Evolutionary conservation across 2,797 vertebrate species (phyloP).

Genomic region (Carapus acus): DNA sequence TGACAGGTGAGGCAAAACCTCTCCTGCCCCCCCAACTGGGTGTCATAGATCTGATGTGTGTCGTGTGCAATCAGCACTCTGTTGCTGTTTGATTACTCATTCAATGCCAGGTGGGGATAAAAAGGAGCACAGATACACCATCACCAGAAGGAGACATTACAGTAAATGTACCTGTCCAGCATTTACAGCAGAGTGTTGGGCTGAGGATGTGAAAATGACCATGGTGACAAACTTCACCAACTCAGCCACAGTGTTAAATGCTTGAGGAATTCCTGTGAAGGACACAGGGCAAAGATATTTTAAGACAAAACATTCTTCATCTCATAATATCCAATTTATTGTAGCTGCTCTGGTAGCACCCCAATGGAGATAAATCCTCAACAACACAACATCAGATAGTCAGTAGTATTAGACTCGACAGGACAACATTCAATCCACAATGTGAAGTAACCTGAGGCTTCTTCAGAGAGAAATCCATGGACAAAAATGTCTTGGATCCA

Average conservation of each 20-base stretch:
- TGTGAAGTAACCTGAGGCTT: conserved; percentile 32
- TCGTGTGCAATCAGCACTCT: too few relatives aligned
- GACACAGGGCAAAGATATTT: background rate
- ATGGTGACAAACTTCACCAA: conserved; percentile 60
- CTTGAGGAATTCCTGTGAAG: conserved; percentile 47
- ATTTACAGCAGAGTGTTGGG: conserved; percentile 57
- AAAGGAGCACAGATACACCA: too few relatives aligned
- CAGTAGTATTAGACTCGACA: too few relatives aligned
- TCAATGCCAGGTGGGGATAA: background rate
- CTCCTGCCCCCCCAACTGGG: too few relatives aligned
- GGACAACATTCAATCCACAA: too few relatives aligned
- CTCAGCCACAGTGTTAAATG: conserved; percentile 30
- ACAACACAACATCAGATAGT: too few relatives aligned
- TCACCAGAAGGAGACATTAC: background rate
- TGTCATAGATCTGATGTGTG: too few relatives aligned
- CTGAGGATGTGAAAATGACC: conserved; percentile 58
- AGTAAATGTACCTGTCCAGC: conserved; percentile 50
- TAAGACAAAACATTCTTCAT: background rate
- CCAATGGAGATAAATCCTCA: too few relatives aligned
- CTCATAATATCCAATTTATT: too few relatives aligned
- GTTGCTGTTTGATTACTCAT: too few relatives aligned
- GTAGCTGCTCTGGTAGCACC: too few relatives aligned
- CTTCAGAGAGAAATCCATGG: conserved; percentile 46
- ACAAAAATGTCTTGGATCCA: conserved; percentile 55
- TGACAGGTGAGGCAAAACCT: too few relatives aligned